Evolutionary conservation across 2,797 vertebrate genomes (phyloP).

Genomic region (Urosaurus nigricauda): DNA sequence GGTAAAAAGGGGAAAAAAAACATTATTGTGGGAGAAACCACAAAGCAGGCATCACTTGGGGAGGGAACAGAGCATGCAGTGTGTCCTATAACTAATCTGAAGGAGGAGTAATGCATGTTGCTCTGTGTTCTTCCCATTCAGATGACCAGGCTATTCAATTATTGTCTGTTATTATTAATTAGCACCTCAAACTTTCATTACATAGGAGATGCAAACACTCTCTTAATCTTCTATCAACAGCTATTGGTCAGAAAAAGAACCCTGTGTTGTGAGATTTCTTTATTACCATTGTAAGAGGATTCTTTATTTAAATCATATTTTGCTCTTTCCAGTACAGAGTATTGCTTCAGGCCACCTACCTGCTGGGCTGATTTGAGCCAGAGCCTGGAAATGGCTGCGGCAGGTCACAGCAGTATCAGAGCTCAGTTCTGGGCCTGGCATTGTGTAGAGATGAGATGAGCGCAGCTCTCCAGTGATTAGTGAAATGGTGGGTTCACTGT

Average conservation of each 20-base stretch:
- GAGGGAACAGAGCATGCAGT: not conserved
- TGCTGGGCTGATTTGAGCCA: conserved; percentile 80
- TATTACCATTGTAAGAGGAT: not conserved
- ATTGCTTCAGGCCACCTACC: conserved; percentile 42
- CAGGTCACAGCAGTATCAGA: conserved; percentile 24
- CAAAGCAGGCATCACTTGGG: not conserved
- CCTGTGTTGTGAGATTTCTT: not conserved
- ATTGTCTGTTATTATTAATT: not conserved
- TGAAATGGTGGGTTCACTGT: conserved; percentile 84
- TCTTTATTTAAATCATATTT: not conserved
- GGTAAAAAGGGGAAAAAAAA: conserved; percentile 27
- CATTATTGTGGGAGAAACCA: not conserved
- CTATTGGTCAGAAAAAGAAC: not conserved
- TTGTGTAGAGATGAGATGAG: conserved; percentile 71
- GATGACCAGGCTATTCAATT: not conserved
- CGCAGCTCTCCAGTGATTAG: conserved; percentile 92
- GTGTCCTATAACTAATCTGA: not conserved
- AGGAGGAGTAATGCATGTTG: not conserved
- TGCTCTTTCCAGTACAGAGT: not conserved
- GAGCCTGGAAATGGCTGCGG: conserved; percentile 16
- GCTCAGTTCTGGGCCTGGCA: not conserved
- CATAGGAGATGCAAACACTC: not conserved
- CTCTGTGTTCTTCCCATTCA: not conserved
- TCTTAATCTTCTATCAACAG: not conserved
- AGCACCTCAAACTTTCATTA: not conserved